Evolutionary conservation across 2,888 invertebrate species (phyloP), one percentile per base, ranked within the genome.

Genomic region (Aspidiotus destructor): DNA sequence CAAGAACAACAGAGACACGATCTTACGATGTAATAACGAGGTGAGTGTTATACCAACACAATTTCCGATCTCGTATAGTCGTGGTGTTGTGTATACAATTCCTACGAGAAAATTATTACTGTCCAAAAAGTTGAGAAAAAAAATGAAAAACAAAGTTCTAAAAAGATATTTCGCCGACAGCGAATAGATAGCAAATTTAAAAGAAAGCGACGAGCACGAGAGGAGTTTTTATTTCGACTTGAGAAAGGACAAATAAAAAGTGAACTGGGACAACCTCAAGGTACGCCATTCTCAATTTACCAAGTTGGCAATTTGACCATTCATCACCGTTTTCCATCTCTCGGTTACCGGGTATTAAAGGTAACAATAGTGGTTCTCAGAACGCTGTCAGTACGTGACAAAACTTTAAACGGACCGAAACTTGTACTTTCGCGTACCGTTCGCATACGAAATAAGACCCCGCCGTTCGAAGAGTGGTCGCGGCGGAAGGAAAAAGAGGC

Each of bases 241-340:
- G 63, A n/a, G 55, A n/a, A n/a, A 13, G n/a, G 55, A n/a, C 10
- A n/a, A 28, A 28, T 16, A 54, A 63, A 63, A 54, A 63, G 63
- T 63, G 63, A 54, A 63, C 63, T 63, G 63, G 63, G 63, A 63
- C 63, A 63, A 63, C 63, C 63, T 63, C 63, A 53, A 63, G 63
- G 63, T 63, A 63, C 53, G 63, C 63, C 63, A 63, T 63, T 63
- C 63, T 63, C 63, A 63, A 63, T 63, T 63, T 63, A 63, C 63
- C 52, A 63, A 53, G 53, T 63, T 63, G 63, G 63, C 63, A 63
- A 63, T 63, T 63, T 63, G 63, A 63, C 63, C 63, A 63, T 63
- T 63, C 63, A 63, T 63, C 63, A 63, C 63, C 53, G 54, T 63
- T 63, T 63, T 63, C 55, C 63, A 15, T 63, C 40, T 28, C 63